phyloP scores from a whole-genome alignment of 2,113 vertebrate species.

The Cichladusa arquata region DNA sequence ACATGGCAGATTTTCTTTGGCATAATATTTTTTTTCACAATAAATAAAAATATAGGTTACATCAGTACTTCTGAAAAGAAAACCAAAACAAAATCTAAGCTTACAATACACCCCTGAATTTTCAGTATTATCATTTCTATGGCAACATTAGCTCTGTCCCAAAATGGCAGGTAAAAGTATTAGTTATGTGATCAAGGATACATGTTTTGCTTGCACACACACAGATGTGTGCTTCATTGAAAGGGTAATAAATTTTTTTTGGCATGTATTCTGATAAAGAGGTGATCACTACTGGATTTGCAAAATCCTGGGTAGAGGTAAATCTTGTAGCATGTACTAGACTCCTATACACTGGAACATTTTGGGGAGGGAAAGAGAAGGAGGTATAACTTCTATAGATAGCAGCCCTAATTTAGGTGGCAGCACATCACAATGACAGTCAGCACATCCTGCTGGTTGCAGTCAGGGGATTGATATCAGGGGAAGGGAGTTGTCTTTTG shows the following conservation, averaged over 20 bases:
- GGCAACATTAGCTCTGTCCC: neutral
- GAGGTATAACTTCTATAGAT: neutral
- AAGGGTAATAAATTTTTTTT: neutral
- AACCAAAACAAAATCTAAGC: neutral
- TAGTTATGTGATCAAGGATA: neutral
- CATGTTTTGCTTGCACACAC: neutral
- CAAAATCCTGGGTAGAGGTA: neutral
- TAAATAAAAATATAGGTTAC: neutral
- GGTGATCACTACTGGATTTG: neutral
- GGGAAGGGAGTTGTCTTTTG: neutral
- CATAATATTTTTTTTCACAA: neutral
- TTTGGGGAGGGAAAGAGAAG: neutral
- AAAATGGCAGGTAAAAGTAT: neutral
- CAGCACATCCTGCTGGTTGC: neutral
- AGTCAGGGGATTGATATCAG: rapidly evolving
- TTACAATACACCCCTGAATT: neutral
- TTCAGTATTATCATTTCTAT: neutral
- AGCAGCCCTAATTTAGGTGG: neutral
- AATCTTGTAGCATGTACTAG: neutral
- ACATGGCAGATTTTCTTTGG: neutral
- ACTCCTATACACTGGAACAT: neutral
- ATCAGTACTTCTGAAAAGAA: neutral
- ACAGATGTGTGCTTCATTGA: neutral
- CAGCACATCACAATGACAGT: rapidly evolving
- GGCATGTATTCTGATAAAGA: neutral